A percentile compares a stretch with the other conserved stretches of the same genome.
These are phyloP conservation scores for Stichodactyla mertensii DNA, from an alignment of 64 coral and sea anemone genomes.

Conservation along the genomic window DNA sequence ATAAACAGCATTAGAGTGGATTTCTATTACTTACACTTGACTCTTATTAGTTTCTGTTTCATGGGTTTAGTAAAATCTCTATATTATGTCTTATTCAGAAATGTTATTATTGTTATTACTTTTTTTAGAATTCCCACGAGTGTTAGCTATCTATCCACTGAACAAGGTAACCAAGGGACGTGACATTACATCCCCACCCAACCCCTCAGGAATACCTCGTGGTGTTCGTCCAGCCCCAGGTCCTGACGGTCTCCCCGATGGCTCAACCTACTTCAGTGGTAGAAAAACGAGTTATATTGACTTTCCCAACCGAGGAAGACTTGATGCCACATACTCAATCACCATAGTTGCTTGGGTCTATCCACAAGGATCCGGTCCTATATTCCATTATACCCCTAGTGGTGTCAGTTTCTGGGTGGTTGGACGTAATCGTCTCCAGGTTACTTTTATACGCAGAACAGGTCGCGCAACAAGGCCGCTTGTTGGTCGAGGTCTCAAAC, in stretches of 20 bases:
- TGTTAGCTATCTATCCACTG: constrained; percentile 73
- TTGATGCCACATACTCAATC: constrained; percentile 66
- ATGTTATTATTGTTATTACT: neutral
- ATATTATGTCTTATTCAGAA: too few relatives aligned
- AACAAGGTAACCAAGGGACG: constrained; percentile 42
- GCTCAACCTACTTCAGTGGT: constrained; percentile 60
- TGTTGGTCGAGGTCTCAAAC: constrained; percentile 3
- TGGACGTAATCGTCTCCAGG: constrained; percentile 29
- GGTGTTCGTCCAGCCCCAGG: constrained; percentile 50
- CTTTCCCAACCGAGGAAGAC: constrained; percentile 67
- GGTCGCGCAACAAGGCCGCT: constrained; percentile 24
- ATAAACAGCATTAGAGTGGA: too few relatives aligned
- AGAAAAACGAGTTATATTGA: constrained; percentile 63
- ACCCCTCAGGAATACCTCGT: constrained; percentile 36
- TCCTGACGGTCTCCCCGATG: constrained; percentile 61
- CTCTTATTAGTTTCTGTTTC: too few relatives aligned
- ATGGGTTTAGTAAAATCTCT: too few relatives aligned
- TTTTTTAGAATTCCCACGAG: constrained; percentile 55
- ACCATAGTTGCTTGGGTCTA: constrained; percentile 82
- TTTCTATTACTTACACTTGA: too few relatives aligned
- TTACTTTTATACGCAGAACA: constrained; percentile 54
- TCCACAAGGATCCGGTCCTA: constrained; percentile 64
- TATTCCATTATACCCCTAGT: constrained; percentile 59
- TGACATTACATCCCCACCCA: constrained; percentile 57
- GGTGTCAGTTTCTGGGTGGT: constrained; percentile 80